Percentiles rank a stretch among this genome's conserved stretches.
Conservation (phyloP, 2,113 vertebrate genomes). For the Brienomyrus longianalis region DNA sequence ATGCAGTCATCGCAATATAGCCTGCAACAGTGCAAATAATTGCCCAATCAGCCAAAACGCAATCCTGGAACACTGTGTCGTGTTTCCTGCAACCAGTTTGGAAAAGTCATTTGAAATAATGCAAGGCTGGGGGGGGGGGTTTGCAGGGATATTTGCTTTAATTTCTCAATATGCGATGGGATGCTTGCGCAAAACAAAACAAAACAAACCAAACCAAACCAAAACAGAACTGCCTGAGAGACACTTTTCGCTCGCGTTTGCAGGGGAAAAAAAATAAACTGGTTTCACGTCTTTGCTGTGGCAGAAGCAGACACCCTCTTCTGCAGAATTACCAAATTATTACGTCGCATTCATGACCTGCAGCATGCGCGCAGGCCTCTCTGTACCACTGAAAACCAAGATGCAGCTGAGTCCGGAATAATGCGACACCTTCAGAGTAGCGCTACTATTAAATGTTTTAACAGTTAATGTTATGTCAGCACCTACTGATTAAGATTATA, state of each 20-base stretch:
- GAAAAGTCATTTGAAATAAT: background rate
- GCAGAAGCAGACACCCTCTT: background rate
- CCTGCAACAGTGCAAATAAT: background rate
- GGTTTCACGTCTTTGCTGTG: background rate
- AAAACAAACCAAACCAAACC: background rate
- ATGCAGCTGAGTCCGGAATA: background rate
- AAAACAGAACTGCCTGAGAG: background rate
- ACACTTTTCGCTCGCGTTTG: background rate
- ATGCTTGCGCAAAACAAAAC: background rate
- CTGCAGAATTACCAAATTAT: background rate
- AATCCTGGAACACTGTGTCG: background rate
- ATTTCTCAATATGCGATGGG: background rate
- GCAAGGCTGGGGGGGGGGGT: background rate
- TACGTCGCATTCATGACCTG: background rate
- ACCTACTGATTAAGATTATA: background rate
- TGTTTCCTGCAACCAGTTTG: background rate
- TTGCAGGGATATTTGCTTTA: background rate
- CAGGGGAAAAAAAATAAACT: background rate
- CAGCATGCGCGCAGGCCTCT: background rate
- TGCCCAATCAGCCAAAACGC: conserved; percentile 1
- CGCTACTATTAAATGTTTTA: background rate
- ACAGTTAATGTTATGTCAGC: background rate
- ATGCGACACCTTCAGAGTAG: background rate
- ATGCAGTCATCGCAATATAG: background rate
- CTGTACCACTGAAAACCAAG: background rate